A percentile compares a stretch with the other conserved stretches of the same genome.
Conservation (phyloP, 2,888 invertebrate species). For the Lasioglossum pauxillum region DNA sequence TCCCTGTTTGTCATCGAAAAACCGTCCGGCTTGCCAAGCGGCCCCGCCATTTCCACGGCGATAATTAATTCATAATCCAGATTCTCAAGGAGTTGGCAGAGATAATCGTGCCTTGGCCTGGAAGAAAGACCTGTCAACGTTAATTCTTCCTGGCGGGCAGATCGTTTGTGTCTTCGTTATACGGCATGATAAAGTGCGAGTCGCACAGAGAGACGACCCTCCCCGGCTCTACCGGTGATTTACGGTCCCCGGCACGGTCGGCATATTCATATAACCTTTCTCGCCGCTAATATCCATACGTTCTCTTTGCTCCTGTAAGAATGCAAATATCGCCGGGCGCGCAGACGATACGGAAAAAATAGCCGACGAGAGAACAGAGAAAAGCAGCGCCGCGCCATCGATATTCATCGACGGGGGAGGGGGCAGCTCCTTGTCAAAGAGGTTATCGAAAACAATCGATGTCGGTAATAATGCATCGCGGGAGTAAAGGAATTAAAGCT, state of each 20-base stretch:
- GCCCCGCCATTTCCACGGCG: slow-evolving; percentile 31
- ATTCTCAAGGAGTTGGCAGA: slow-evolving; percentile 53
- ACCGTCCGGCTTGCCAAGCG: slow-evolving; percentile 43
- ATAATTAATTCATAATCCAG: slow-evolving; percentile 72
- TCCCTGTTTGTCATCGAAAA: slow-evolving; percentile 61
- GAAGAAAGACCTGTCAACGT: slow-evolving; percentile 64
- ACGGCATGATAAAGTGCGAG: slow-evolving; percentile 72
- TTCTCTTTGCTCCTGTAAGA: slow-evolving; percentile 62
- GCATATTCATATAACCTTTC: slow-evolving; percentile 78
- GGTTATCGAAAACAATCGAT: slow-evolving; percentile 12
- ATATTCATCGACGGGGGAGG: slow-evolving; percentile 23
- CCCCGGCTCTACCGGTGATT: slow-evolving; percentile 70
- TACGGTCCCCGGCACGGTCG: slow-evolving; percentile 67
- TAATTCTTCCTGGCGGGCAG: slow-evolving; percentile 69
- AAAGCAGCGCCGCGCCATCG: neutral
- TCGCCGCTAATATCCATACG: slow-evolving; percentile 76
- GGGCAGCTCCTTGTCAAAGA: neutral
- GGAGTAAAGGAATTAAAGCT: slow-evolving; percentile 18
- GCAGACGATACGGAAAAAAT: neutral
- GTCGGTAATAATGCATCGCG: neutral
- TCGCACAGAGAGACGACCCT: slow-evolving; percentile 49
- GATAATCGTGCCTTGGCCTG: slow-evolving; percentile 55
- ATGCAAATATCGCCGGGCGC: slow-evolving; percentile 43
- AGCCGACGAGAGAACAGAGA: neutral
- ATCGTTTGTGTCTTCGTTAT: slow-evolving; percentile 73